Conservation (phyloP, 2,113 vertebrate species). For the Leucosticte australis region DNA sequence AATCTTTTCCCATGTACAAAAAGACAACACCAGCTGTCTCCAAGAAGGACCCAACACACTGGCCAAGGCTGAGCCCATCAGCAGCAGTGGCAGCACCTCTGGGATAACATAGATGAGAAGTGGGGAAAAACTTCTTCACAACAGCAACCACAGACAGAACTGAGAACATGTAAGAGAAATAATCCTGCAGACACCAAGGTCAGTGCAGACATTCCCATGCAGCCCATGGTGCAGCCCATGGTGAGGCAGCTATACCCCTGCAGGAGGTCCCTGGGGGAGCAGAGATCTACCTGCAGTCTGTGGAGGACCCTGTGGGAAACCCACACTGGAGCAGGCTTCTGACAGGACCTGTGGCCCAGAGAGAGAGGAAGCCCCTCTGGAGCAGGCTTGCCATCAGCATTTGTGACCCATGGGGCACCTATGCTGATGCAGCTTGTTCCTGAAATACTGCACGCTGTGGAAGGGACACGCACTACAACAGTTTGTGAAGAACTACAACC, state of each 20-base stretch:
- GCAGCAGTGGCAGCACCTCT: accelerated
- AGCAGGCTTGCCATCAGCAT: neutral
- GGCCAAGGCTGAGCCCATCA: neutral
- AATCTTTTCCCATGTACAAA: accelerated
- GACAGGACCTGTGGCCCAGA: neutral
- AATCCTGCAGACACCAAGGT: neutral
- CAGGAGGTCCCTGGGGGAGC: neutral
- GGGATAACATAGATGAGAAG: neutral
- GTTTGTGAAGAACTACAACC: neutral
- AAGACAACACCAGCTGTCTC: accelerated
- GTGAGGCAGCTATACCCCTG: neutral
- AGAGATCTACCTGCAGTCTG: neutral
- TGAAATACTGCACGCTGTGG: neutral
- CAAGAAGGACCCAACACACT: accelerated
- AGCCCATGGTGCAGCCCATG: accelerated
- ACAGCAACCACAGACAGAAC: neutral
- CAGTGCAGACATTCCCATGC: neutral
- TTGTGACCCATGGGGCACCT: neutral
- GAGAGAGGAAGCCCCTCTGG: neutral
- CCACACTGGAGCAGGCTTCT: neutral
- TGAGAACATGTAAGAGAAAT: neutral
- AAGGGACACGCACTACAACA: neutral
- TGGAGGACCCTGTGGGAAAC: neutral
- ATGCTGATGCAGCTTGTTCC: neutral
- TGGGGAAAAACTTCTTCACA: neutral